A percentile compares a stretch with the other conserved stretches of the same genome.
Conservation (phyloP, 1,140 invertebrate species). For the Drosophila virilis region DNA sequence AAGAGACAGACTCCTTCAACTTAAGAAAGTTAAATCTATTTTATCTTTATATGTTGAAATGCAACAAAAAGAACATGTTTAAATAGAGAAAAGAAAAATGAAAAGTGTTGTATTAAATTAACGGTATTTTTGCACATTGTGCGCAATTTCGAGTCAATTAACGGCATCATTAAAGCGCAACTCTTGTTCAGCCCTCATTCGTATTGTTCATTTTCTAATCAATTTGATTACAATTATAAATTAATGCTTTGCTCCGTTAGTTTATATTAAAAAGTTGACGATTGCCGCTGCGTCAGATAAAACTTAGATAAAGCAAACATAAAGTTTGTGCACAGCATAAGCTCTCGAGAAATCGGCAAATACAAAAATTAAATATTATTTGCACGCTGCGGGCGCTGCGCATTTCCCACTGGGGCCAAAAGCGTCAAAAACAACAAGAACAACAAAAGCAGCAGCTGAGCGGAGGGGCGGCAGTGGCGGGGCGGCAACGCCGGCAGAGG, state of each 20-base stretch:
- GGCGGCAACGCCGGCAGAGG: conserved; percentile 10
- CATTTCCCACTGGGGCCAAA: conserved; percentile 73
- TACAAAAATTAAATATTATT: conserved; percentile 59
- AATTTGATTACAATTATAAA: not conserved
- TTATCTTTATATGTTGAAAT: too few relatives aligned
- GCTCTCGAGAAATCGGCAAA: conserved; percentile 52
- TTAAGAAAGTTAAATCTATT: too few relatives aligned
- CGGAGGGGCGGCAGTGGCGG: conserved; percentile 4
- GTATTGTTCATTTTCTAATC: not conserved
- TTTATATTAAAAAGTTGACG: conserved; percentile 1
- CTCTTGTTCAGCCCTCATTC: not conserved
- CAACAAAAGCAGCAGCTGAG: conserved; percentile 11
- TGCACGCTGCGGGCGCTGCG: conserved; percentile 67
- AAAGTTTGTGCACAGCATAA: conserved; percentile 35
- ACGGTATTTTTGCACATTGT: too few relatives aligned
- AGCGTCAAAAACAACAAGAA: conserved; percentile 34
- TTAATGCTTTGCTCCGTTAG: conserved; percentile 12
- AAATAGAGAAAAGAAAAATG: too few relatives aligned
- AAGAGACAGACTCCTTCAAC: too few relatives aligned
- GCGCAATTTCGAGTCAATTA: too few relatives aligned
- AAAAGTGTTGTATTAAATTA: too few relatives aligned
- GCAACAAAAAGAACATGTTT: too few relatives aligned
- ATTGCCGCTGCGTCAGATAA: conserved; percentile 1
- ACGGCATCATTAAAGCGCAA: not conserved
- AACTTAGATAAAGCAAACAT: conserved; percentile 26